Conservation (phyloP, 2,113 vertebrate genomes). For the Vidua macroura region DNA sequence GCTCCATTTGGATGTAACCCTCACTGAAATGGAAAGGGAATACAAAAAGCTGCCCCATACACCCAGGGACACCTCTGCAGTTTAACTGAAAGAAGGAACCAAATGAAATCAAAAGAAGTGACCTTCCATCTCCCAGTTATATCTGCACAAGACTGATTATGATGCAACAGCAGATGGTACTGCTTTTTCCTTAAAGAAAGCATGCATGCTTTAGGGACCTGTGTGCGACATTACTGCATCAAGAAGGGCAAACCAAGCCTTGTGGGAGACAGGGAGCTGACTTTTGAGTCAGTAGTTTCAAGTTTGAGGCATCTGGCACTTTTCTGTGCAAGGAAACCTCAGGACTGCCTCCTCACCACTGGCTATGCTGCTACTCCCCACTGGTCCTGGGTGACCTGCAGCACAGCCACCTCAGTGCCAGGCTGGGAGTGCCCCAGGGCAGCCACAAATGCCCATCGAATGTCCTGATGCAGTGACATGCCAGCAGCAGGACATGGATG, state of each 20-base stretch:
- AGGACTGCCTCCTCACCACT: neutral
- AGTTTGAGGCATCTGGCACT: neutral
- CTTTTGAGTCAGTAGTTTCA: neutral
- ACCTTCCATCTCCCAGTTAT: neutral
- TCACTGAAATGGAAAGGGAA: neutral
- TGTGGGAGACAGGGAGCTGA: neutral
- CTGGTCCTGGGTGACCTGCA: neutral
- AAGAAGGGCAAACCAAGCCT: neutral
- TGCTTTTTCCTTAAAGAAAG: neutral
- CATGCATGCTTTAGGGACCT: neutral
- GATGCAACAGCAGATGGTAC: neutral
- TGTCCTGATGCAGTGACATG: neutral
- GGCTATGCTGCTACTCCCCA: rapidly evolving
- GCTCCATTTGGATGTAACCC: neutral
- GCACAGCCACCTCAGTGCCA: neutral
- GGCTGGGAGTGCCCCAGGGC: neutral
- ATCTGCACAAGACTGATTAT: neutral
- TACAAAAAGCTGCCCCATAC: neutral
- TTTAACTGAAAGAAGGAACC: neutral
- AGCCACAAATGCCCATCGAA: neutral
- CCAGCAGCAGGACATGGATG: neutral
- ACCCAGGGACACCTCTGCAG: neutral
- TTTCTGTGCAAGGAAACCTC: neutral
- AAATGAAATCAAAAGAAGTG: neutral
- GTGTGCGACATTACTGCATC: neutral